phyloP scores from a whole-genome alignment of 2,888 invertebrate species.

The Chrysolina haemoptera region DNA sequence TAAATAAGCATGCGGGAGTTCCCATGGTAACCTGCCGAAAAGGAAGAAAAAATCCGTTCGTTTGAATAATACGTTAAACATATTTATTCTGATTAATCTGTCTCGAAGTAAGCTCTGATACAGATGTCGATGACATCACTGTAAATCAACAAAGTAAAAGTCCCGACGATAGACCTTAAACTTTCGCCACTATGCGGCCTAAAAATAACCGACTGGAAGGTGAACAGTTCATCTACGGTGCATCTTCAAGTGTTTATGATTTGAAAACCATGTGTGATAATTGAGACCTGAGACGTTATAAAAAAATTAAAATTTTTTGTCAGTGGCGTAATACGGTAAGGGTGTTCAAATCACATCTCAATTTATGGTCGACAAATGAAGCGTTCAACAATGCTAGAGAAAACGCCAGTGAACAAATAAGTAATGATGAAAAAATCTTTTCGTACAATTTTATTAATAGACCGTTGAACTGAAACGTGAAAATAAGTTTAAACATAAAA shows the following conservation, averaged over 20 bases:
- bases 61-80: neutral
- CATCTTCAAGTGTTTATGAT: conserved; percentile 35
- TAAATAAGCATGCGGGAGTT: too few species aligned
- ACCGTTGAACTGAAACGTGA: too few species aligned
- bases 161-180: conserved; percentile 43
- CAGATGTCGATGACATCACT: conserved; percentile 38
- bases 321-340: neutral
- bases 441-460: too few species aligned
- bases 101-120: conserved; percentile 5
- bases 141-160: conserved; percentile 32
- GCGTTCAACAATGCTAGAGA: too few species aligned
- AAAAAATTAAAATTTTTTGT: conserved; percentile 3
- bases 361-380: too few species aligned
- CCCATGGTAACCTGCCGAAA: neutral
- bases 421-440: too few species aligned
- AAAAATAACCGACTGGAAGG: conserved; percentile 38
- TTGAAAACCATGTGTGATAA: conserved; percentile 36
- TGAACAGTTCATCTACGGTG: conserved; percentile 34
- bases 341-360: neutral
- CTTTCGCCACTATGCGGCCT: conserved; percentile 40
- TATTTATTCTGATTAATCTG: conserved; percentile 8
- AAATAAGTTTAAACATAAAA: too few species aligned
- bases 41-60: neutral
- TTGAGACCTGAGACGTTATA: conserved; percentile 24
- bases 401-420: too few species aligned